These are phyloP conservation scores for Seriola aureovittata DNA, from an alignment of 2,113 vertebrate species.

Conservation along the genomic window DNA sequence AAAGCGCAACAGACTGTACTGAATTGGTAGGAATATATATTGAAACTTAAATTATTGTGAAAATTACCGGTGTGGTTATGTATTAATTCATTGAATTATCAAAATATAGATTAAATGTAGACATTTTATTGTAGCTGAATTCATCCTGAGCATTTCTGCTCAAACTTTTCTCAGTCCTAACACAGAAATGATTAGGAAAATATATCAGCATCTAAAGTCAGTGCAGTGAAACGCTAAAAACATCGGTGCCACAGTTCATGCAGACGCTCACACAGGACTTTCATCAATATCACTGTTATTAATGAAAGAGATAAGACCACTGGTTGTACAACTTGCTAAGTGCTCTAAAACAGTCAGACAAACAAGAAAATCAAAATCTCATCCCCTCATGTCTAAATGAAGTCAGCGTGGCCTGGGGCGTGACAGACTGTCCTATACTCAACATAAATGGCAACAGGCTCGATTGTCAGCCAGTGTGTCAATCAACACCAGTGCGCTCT, in stretches of 20 bases:
- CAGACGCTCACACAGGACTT: too few species aligned
- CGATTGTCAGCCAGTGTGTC: constrained; percentile 16
- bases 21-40: too few species aligned
- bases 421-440: background rate
- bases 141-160: background rate
- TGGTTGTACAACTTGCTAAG: background rate
- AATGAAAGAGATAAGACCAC: too few species aligned
- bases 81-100: background rate
- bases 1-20: background rate
- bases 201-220: background rate
- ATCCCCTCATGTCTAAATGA: background rate
- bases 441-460: background rate
- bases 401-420: background rate
- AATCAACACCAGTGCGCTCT: background rate
- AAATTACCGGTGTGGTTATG: background rate
- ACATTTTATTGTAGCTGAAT: too few species aligned
- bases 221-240: background rate
- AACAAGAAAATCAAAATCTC: background rate
- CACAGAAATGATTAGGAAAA: background rate
- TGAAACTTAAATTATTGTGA: background rate
- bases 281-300: background rate
- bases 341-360: background rate
- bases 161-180: background rate
- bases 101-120: background rate
- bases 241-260: too few species aligned